Evolutionary conservation across 2,797 vertebrate genomes (phyloP).

Genomic region (Gadopsis bispinosus): DNA sequence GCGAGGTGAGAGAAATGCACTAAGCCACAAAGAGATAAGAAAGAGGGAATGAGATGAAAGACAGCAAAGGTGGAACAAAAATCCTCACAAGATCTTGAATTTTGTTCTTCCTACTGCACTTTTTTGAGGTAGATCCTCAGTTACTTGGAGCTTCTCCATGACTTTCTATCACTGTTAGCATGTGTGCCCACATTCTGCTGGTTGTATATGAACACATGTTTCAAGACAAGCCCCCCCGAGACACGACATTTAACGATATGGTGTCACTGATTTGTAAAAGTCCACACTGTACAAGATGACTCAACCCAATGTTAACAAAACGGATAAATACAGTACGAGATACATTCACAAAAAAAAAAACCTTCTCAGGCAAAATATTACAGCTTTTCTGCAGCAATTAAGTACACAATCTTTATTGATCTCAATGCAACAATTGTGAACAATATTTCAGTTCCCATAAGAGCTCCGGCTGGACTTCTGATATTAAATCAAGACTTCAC

Average conservation of each 20-base stretch:
- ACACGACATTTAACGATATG: slow-evolving; percentile 24
- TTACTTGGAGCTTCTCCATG: slow-evolving; percentile 45
- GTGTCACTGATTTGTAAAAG: slow-evolving; percentile 29
- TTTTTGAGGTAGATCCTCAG: slow-evolving; percentile 45
- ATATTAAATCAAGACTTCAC: slow-evolving; percentile 24
- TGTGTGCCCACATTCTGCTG: slow-evolving; percentile 20
- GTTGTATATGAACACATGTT: slow-evolving; percentile 47
- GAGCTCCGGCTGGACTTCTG: slow-evolving; percentile 7
- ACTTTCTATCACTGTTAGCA: slow-evolving; percentile 45
- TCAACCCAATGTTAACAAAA: slow-evolving; percentile 15
- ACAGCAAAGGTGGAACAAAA: slow-evolving; percentile 52
- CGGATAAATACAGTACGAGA: background rate
- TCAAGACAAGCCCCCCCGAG: slow-evolving; percentile 24
- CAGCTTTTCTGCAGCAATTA: slow-evolving; percentile 17
- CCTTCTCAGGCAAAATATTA: slow-evolving; percentile 1
- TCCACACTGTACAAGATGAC: slow-evolving; percentile 3
- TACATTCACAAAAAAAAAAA: background rate
- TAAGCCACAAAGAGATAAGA: slow-evolving; percentile 73
- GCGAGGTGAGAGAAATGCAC: slow-evolving; percentile 68
- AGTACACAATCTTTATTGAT: slow-evolving; percentile 19
- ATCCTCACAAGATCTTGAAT: slow-evolving; percentile 60
- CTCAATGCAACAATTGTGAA: slow-evolving; percentile 19
- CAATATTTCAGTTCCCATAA: slow-evolving; percentile 22
- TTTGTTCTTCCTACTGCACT: slow-evolving; percentile 55
- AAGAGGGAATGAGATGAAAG: slow-evolving; percentile 69